A percentile compares a stretch with the other conserved stretches of the same genome.
These are phyloP conservation scores for Myopa tessellatipennis DNA, from an alignment of 2,888 invertebrate genomes.

Conservation along the genomic window DNA sequence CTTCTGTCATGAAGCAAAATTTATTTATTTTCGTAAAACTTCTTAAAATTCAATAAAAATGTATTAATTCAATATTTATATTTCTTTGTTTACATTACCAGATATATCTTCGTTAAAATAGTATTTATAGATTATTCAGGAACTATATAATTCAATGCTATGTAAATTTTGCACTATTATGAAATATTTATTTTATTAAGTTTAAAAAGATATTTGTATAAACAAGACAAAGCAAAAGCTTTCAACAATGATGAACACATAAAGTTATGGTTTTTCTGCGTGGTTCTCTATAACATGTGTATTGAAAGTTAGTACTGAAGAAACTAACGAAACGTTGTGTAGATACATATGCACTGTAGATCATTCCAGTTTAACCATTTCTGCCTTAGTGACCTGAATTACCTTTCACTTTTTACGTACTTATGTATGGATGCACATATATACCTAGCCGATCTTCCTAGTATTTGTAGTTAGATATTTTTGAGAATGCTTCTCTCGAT, in stretches of 20 bases:
- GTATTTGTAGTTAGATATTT: neutral
- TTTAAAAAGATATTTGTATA: no score
- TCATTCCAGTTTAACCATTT: slow-evolving; percentile 33
- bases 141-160: neutral
- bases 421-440: slow-evolving; percentile 8
- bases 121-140: neutral
- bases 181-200: neutral
- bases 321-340: slow-evolving; percentile 21
- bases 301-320: slow-evolving; percentile 31
- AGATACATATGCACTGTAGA: slow-evolving; percentile 21
- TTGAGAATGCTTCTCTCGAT: slow-evolving; percentile 19
- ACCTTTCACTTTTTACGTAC: slow-evolving; percentile 35
- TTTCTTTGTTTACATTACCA: slow-evolving; percentile 4
- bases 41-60: neutral
- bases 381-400: slow-evolving; percentile 37
- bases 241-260: neutral
- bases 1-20: slow-evolving; percentile 25
- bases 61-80: neutral
- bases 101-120: neutral
- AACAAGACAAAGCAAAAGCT: neutral
- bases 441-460: neutral
- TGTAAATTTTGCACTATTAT: neutral
- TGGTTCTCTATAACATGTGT: slow-evolving; percentile 26
- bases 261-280: neutral
- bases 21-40: neutral